Evolutionary conservation across 2,888 invertebrate genomes (phyloP).

Genomic region (Phorcus lineatus): DNA sequence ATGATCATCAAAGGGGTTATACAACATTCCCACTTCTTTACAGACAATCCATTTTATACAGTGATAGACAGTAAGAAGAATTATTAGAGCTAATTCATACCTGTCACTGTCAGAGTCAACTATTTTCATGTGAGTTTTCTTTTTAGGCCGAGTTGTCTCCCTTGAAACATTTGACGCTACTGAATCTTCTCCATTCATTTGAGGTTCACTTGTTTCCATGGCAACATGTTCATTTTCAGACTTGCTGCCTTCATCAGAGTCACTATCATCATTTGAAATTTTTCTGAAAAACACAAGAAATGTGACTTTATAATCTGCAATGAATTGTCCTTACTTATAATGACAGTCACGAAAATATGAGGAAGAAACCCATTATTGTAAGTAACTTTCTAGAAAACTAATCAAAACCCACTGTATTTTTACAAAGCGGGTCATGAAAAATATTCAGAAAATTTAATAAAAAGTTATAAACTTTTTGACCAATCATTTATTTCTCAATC

Average conservation of each 20-base stretch:
- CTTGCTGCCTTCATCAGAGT: neutral
- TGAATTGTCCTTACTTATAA: neutral
- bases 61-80: no score
- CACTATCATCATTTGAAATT: neutral
- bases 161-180: neutral
- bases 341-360: neutral
- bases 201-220: neutral
- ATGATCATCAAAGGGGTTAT: no score
- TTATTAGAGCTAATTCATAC: slow-evolving; percentile 22
- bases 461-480: no score
- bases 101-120: slow-evolving; percentile 55
- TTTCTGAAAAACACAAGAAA: neutral
- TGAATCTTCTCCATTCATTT: neutral
- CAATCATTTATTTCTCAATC: no score
- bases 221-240: slow-evolving; percentile 9
- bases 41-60: no score
- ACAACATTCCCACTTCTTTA: no score
- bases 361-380: neutral
- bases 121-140: slow-evolving; percentile 39
- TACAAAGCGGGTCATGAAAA: no score
- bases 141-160: slow-evolving; percentile 38
- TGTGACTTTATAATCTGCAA: neutral
- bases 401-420: no score
- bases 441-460: no score
- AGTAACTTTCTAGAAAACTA: neutral